These are phyloP conservation scores for Meriones unguiculatus DNA, from an alignment of 2,113 vertebrate species.

Conservation along the genomic window DNA sequence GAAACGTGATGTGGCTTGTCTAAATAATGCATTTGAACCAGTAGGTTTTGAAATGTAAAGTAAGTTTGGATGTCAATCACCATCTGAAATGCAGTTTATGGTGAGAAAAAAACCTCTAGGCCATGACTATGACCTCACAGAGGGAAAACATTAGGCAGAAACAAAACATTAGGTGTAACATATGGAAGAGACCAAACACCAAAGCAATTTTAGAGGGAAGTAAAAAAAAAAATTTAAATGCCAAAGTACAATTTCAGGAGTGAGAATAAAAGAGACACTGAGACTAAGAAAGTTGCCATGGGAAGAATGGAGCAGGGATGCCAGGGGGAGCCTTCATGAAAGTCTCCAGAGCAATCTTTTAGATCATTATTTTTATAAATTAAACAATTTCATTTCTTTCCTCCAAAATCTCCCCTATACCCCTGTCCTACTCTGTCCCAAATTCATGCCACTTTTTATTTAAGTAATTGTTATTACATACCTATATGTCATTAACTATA, in stretches of 20 bases:
- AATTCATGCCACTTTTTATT: neutral
- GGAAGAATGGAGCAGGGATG: neutral
- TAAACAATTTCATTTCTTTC: neutral
- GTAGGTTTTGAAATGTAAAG: neutral
- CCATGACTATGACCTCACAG: neutral
- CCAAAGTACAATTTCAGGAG: neutral
- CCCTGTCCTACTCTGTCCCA: too few relatives aligned
- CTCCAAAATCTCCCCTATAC: neutral
- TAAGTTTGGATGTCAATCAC: neutral
- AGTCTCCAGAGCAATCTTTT: neutral
- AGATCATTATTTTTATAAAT: neutral
- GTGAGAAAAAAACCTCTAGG: neutral
- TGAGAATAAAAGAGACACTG: neutral
- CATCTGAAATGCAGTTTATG: neutral
- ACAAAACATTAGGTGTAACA: too few relatives aligned
- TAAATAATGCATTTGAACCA: neutral
- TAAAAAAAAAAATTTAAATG: neutral
- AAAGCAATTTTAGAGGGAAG: neutral
- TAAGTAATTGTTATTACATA: neutral
- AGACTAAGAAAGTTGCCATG: neutral
- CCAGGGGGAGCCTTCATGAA: neutral
- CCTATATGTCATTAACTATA: neutral
- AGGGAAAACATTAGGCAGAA: neutral
- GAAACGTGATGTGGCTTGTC: neutral
- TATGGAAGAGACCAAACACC: neutral